These are phyloP conservation scores for Setipinna tenuifilis DNA, from an alignment of 2,797 vertebrate species.

Conservation along the genomic window DNA sequence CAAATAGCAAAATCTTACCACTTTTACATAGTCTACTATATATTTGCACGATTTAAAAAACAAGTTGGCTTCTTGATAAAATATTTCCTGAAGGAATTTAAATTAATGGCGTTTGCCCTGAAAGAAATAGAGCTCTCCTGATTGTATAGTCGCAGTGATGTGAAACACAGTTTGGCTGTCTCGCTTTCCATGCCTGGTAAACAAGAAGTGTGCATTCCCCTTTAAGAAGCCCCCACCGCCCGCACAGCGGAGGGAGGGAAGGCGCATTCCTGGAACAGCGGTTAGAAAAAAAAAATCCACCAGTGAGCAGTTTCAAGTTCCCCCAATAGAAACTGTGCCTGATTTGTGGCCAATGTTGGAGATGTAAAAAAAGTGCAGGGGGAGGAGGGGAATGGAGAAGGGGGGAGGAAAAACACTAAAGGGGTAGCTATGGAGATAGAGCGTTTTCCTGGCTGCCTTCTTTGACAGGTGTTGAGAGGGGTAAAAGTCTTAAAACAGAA, in stretches of 20 bases:
- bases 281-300: slow-evolving; percentile 74
- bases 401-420: slow-evolving; percentile 82
- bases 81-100: slow-evolving; percentile 5
- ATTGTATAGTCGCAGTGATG: slow-evolving; percentile 5
- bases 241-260: slow-evolving; percentile 72
- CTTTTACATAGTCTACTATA: neutral
- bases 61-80: neutral
- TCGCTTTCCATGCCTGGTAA: slow-evolving; percentile 70
- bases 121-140: slow-evolving; percentile 10
- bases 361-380: slow-evolving; percentile 75
- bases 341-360: slow-evolving; percentile 87
- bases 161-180: neutral
- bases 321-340: slow-evolving; percentile 89
- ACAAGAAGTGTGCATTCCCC: slow-evolving; percentile 74
- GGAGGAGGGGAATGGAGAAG: slow-evolving; percentile 34
- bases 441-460: slow-evolving; percentile 85
- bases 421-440: slow-evolving; percentile 92
- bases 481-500: slow-evolving; percentile 87
- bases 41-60: neutral
- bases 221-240: slow-evolving; percentile 82
- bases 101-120: neutral
- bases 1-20: neutral
- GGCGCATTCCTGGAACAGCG: slow-evolving; percentile 82
- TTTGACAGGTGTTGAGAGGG: slow-evolving; percentile 92
- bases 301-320: slow-evolving; percentile 87